These are phyloP conservation scores for Vidua macroura DNA, from an alignment of 2,113 vertebrate species.

Conservation along the genomic window DNA sequence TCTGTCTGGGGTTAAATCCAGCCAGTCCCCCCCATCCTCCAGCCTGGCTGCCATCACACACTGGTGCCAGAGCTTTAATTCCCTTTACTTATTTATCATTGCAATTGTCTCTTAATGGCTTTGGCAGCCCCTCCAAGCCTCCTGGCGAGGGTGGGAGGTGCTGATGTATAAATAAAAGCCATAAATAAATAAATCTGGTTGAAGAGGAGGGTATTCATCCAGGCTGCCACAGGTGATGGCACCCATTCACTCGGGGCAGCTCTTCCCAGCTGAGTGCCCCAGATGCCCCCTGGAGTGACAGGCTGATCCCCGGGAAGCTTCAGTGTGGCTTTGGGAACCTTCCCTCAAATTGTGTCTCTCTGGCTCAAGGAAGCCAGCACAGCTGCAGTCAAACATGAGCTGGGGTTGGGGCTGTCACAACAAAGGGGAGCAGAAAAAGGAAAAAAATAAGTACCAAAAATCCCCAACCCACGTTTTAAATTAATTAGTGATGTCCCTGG, in stretches of 20 bases:
- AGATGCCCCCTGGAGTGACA: rapidly evolving
- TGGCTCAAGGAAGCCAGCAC: not conserved
- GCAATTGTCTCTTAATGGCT: constrained; percentile 54
- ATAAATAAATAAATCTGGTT: not conserved
- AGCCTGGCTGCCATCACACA: not conserved
- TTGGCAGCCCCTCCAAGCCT: constrained; percentile 5
- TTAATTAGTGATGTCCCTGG: constrained; percentile 34
- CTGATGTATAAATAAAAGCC: not conserved
- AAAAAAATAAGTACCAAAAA: not conserved
- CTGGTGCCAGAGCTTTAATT: not conserved
- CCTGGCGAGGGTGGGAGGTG: not conserved
- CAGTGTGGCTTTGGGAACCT: not conserved
- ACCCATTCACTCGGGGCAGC: not conserved
- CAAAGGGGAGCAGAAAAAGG: not conserved
- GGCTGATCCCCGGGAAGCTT: not conserved
- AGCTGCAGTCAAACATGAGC: not conserved
- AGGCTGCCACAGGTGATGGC: not conserved
- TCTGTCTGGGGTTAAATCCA: not conserved
- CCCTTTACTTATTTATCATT: constrained; percentile 29
- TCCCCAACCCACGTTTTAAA: not conserved
- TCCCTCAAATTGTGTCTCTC: not conserved
- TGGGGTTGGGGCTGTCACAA: not conserved
- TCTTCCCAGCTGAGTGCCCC: not conserved
- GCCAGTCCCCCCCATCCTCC: not conserved
- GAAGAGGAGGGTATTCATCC: not conserved